Percentiles rank a stretch among this genome's conserved stretches.
Conservation (phyloP, 2,113 vertebrate genomes). For the Trochalopteron elliotii region DNA sequence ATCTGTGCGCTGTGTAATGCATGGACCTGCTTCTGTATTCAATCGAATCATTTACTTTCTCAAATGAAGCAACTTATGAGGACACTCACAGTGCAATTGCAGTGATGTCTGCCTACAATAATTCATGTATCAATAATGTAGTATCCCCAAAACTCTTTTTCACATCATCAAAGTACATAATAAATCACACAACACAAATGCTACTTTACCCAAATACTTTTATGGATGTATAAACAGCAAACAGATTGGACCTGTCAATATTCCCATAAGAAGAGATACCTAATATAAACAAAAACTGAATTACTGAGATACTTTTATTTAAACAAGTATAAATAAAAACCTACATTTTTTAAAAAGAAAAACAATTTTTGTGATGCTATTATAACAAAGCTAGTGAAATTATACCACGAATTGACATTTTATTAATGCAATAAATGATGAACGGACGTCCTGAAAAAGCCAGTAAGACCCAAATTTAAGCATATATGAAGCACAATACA, state of each 20-base stretch:
- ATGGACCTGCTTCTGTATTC: neutral
- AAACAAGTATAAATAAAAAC: neutral
- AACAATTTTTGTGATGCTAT: neutral
- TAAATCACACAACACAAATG: neutral
- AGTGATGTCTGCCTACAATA: neutral
- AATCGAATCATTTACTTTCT: neutral
- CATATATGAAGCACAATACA: neutral
- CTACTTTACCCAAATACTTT: neutral
- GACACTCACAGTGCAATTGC: neutral
- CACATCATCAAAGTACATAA: neutral
- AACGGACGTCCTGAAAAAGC: neutral
- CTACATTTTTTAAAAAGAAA: neutral
- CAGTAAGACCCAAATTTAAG: neutral
- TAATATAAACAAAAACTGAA: neutral
- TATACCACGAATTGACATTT: neutral
- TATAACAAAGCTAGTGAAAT: neutral
- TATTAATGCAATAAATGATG: neutral
- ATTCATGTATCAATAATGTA: neutral
- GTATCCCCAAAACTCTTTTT: neutral
- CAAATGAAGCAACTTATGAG: neutral
- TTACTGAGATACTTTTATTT: neutral
- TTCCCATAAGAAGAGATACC: neutral
- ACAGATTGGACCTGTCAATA: neutral
- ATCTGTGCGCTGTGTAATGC: accelerated
- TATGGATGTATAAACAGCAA: neutral